Evolutionary conservation across 2,797 vertebrate genomes (phyloP).

Genomic region (Peromyscus melanophrys): DNA sequence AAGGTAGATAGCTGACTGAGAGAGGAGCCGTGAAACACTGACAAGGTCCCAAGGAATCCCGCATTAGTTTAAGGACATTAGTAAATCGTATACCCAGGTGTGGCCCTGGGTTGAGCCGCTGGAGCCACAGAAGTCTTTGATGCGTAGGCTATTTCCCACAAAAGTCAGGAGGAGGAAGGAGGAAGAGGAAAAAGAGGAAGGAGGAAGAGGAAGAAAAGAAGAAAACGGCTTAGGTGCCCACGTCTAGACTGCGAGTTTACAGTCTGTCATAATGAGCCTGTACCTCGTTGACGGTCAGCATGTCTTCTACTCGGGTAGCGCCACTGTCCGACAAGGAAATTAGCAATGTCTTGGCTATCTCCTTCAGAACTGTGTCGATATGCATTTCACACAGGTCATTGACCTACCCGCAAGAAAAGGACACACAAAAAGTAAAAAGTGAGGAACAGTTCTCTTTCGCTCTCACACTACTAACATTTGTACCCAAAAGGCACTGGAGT

Average conservation of each 20-base stretch:
- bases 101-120: background rate
- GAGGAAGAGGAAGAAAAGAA: background rate
- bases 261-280: background rate
- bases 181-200: background rate
- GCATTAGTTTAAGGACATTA: background rate
- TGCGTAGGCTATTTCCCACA: background rate
- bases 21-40: background rate
- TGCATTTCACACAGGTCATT: slow-evolving; percentile 89
- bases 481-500: background rate
- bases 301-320: slow-evolving; percentile 86
- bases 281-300: slow-evolving; percentile 91
- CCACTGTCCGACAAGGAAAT: slow-evolving; percentile 88
- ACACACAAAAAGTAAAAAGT: background rate
- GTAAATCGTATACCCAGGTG: background rate
- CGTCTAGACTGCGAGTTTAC: background rate
- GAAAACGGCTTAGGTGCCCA: background rate
- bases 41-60: background rate
- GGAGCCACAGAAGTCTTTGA: background rate
- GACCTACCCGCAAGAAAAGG: slow-evolving; percentile 87
- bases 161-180: background rate
- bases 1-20: background rate
- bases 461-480: background rate
- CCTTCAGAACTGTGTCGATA: slow-evolving; percentile 90
- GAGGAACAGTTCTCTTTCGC: background rate
- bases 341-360: slow-evolving; percentile 91